phyloP scores from a whole-genome alignment of 2,113 vertebrate genomes.

The Anhinga rufa region DNA sequence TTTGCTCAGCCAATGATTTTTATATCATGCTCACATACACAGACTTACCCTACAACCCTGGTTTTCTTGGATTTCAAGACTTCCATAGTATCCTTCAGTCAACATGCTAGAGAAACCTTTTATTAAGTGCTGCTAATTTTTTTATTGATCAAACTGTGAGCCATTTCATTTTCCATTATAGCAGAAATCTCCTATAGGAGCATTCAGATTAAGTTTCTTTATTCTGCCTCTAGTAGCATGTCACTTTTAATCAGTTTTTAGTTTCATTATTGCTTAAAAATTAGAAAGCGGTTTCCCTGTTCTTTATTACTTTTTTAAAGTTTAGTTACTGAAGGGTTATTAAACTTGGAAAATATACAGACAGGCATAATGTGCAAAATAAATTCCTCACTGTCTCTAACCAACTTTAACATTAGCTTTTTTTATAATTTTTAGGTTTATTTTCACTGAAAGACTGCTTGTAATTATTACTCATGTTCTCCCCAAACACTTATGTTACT shows the following conservation, averaged over 20 bases:
- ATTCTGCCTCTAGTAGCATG: constrained; percentile 64
- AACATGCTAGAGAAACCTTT: constrained; percentile 60
- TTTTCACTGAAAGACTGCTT: constrained; percentile 73
- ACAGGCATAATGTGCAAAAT: constrained; percentile 58
- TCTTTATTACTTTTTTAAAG: constrained; percentile 63
- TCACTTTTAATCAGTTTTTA: constrained; percentile 73
- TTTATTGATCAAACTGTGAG: constrained; percentile 75
- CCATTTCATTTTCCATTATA: constrained; percentile 74
- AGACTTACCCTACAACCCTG: background rate
- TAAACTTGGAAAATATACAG: constrained; percentile 65
- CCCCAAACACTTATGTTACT: constrained; percentile 80
- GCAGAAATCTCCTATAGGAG: constrained; percentile 68
- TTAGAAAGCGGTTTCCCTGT: constrained; percentile 45
- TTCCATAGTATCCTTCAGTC: constrained; percentile 23
- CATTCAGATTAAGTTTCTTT: constrained; percentile 56
- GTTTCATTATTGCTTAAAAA: constrained; percentile 64
- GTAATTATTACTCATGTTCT: constrained; percentile 76
- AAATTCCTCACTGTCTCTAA: constrained; percentile 68
- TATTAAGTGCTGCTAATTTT: constrained; percentile 78
- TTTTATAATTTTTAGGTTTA: constrained; percentile 70
- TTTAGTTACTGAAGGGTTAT: constrained; percentile 64
- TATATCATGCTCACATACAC: background rate
- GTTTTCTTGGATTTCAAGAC: constrained; percentile 29
- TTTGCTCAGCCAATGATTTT: background rate
- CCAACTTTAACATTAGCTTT: constrained; percentile 67